Evolutionary conservation across 2,113 vertebrate genomes (phyloP), one percentile per base, ranked within the genome.

Genomic region (Saguinus midas): DNA sequence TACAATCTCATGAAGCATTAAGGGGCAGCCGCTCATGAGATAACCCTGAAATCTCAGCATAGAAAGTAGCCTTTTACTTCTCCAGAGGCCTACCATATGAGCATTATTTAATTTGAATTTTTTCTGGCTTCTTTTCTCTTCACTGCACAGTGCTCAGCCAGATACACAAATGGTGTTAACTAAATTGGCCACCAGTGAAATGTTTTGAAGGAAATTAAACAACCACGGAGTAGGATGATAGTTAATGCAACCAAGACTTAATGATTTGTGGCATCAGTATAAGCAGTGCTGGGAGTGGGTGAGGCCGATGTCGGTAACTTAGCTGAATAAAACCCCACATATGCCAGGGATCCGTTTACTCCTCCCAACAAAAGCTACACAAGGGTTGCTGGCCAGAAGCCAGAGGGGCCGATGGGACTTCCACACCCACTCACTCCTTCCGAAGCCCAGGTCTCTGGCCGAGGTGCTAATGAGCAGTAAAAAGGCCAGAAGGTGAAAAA

Each of bases 381-480:
- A 45, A 96, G 87, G 43, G 50, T 29, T 80, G 9, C 85, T 90
- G 84, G 91, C 79, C 32, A 83, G 68, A 40, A 93, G 73, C 95
- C 97, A 96, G 50, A n/a, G 20, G 27, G 29, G 35, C 35, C 87
- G 68, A 97, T 89, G 87, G 68, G 52, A 16, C 37, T 90, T 87
- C 68, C 73, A 93, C 82, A 96, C 55, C 86, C 93, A 86, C 45
- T 87, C 66, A 25, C 29, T 96, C 23, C 29, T 95, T 75, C 73
- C 93, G 40, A 86, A 76, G 2, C 37, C 75, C 20, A 25, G 23
- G 29, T 87, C 83, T 85, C 90, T 96, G n/a, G 84, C n/a, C 0
- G 9, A 95, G 73, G 87, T 90, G 55, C 83, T 96, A 97, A 96
- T 92, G 93, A 81, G 86, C 91, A 95, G 73, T 81, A 72, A 95